phyloP scores from a whole-genome alignment of 1,140 invertebrate species.

The Papilio aristodemus region DNA sequence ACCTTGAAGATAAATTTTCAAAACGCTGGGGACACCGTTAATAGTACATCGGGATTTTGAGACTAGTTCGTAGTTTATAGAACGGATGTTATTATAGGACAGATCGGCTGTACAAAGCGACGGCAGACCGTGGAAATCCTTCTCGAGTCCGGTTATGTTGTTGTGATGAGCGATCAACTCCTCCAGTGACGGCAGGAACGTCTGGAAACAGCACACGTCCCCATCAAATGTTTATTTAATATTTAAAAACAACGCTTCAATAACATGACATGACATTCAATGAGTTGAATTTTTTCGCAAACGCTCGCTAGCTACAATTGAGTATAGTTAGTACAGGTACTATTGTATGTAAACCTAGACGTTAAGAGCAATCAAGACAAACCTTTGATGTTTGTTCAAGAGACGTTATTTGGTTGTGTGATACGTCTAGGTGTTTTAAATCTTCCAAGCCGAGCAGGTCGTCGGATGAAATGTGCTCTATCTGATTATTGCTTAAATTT shows the following conservation, averaged over 20 bases:
- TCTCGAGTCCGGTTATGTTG: conserved; percentile 85
- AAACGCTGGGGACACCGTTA: conserved; percentile 86
- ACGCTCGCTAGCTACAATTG: conserved; percentile 19
- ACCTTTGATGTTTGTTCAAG: conserved; percentile 91
- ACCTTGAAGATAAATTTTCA: conserved; percentile 91
- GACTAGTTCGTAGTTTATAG: conserved; percentile 86
- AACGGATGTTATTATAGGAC: conserved; percentile 86
- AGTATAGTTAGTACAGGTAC: neutral
- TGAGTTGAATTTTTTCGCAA: conserved; percentile 28
- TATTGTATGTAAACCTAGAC: too few species aligned
- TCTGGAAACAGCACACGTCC: conserved; percentile 80
- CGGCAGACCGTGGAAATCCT: conserved; percentile 90
- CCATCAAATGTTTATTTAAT: neutral
- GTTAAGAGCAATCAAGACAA: too few species aligned
- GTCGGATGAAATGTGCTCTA: conserved; percentile 86
- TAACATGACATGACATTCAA: neutral
- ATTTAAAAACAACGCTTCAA: conserved; percentile 16
- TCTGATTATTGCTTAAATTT: conserved; percentile 87
- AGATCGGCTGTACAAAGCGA: conserved; percentile 88
- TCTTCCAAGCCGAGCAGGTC: conserved; percentile 87
- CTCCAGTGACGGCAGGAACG: conserved; percentile 87
- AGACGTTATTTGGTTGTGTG: conserved; percentile 87
- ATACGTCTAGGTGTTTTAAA: conserved; percentile 87
- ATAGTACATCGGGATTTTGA: conserved; percentile 88
- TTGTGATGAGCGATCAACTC: conserved; percentile 89